Evolutionary conservation across 2,888 invertebrate species (phyloP).

Genomic region (Ormia ochracea): DNA sequence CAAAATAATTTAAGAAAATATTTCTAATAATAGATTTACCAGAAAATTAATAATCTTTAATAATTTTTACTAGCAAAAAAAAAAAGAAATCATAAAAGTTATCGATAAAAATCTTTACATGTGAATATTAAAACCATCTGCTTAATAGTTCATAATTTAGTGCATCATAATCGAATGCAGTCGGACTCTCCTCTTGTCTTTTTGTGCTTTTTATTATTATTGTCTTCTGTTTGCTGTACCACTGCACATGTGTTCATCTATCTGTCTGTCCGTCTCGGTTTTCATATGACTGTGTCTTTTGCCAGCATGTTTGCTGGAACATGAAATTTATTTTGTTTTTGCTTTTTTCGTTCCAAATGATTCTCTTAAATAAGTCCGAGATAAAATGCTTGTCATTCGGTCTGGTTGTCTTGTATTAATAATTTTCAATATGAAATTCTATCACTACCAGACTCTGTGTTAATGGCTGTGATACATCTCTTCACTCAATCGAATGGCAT

Average conservation of each 20-base stretch:
- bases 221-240: conserved; percentile 17
- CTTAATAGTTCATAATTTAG: background rate
- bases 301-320: conserved; percentile 42
- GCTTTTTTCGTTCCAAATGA: background rate
- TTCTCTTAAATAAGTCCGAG: conserved; percentile 25
- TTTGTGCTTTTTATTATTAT: background rate
- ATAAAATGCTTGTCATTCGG: background rate
- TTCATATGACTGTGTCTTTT: background rate
- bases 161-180: background rate
- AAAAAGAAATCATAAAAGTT: too few relatives aligned
- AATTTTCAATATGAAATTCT: conserved; percentile 2
- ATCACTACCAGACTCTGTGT: background rate
- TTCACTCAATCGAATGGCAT: conserved; percentile 18
- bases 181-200: background rate
- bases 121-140: too few relatives aligned
- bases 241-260: background rate
- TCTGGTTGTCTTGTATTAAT: background rate
- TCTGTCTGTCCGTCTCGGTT: background rate
- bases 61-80: too few relatives aligned
- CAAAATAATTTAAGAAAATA: too few relatives aligned
- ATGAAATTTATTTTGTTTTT: conserved; percentile 42
- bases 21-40: too few relatives aligned
- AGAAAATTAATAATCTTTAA: too few relatives aligned
- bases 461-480: background rate
- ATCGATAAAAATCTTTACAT: too few relatives aligned